Evolutionary conservation across 1,140 invertebrate genomes (phyloP), one percentile per base, ranked within the genome.

Genomic region (Lepidurus apus): DNA sequence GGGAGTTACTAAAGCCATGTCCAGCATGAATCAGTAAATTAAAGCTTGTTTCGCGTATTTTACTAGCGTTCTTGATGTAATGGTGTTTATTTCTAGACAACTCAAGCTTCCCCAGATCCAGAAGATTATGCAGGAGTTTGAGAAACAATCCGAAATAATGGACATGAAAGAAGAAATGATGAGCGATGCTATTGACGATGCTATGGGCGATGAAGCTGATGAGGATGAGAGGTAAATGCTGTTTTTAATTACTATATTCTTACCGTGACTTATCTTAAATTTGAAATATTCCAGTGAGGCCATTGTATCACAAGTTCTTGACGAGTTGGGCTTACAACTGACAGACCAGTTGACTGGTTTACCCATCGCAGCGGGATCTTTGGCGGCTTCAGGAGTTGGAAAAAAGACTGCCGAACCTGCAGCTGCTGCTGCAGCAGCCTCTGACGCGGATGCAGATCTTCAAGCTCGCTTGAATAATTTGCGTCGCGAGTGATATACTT

Each of bases 101-200:
- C 85, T 99, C 82, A 99, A 99, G 88, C 88, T 99, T 83, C 98
- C 98, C 34, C 96, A 99, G 88, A 99, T 99, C 84, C 97, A 99
- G 86, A 97, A 95, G 85, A 99, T 99, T 82, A 91, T 99, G 84
- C 93, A 96, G 89, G 98, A 99, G 84, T 99, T 99, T 89, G 98
- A 99, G 86, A 98, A 98, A 83, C 98, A 99, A 84, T 97, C 96
- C 0, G 97, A 99, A 87, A 98, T 99, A 79, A 99, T 99, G 98
- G 98, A 99, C 85, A 99, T 99, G 97, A 99, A 99, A 84, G 98
- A 99, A 87, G 98, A 99, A 87, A 97, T 99, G 89, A 99, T 99
- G 92, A 98, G 97, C 86, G 98, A 99, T 87, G 97, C 95, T 8
- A 99, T 99, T 83, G 98, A 99, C 86, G 98, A 99, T 87, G 98